Evolutionary conservation across 92 coral and sea anemone genomes (phyloP).

Genomic region (Muricea muricata): DNA sequence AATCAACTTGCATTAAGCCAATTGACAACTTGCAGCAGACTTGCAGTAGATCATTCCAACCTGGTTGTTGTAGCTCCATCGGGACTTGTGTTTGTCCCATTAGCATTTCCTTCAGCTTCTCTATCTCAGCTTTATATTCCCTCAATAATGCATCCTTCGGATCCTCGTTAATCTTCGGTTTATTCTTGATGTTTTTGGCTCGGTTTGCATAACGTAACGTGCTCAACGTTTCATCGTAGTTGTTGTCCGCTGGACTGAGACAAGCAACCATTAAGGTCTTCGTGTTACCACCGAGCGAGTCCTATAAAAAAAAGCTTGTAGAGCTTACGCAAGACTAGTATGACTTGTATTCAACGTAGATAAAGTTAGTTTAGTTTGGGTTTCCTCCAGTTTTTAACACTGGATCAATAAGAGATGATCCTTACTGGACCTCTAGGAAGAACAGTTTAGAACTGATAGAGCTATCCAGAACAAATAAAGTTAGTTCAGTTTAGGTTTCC

Average conservation of each 20-base stretch:
- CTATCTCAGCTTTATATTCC: slow-evolving; percentile 88
- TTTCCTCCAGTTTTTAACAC: too few relatives aligned
- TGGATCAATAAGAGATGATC: too few relatives aligned
- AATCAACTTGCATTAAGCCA: too few relatives aligned
- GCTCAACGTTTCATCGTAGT: slow-evolving; percentile 95
- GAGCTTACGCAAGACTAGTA: too few relatives aligned
- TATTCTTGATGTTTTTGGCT: slow-evolving; percentile 96
- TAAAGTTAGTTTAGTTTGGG: too few relatives aligned
- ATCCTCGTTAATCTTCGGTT: slow-evolving; percentile 91
- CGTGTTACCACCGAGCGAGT: slow-evolving; percentile 93
- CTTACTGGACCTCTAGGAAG: too few relatives aligned
- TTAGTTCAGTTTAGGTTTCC: too few relatives aligned
- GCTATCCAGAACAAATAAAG: too few relatives aligned
- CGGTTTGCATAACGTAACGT: slow-evolving; percentile 96
- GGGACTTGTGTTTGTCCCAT: slow-evolving; percentile 94
- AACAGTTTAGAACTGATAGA: too few relatives aligned
- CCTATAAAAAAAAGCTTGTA: slow-evolving; percentile 64
- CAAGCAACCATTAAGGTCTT: slow-evolving; percentile 98
- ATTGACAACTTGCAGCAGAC: too few relatives aligned
- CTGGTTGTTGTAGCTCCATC: slow-evolving; percentile 57
- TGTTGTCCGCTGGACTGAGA: slow-evolving; percentile 97
- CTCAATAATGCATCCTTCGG: slow-evolving; percentile 96
- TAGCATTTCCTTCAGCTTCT: slow-evolving; percentile 85
- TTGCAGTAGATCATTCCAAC: too few relatives aligned
- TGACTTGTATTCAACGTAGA: too few relatives aligned